A percentile compares a stretch with the other conserved stretches of the same genome.
These are phyloP conservation scores for Hylyphantes graminicola DNA, from an alignment of 1,140 invertebrate species.

Conservation along the genomic window DNA sequence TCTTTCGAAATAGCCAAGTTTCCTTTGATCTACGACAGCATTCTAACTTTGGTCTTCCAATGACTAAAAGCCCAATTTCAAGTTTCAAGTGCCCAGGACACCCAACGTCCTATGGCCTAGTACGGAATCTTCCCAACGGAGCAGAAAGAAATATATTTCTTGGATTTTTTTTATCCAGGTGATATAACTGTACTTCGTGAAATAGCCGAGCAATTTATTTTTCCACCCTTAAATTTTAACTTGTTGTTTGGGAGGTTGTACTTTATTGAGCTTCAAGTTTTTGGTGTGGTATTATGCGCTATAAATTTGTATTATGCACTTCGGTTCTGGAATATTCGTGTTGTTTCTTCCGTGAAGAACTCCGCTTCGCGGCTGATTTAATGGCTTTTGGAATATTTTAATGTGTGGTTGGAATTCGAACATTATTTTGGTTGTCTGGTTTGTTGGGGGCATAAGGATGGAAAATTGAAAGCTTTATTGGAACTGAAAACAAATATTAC, in stretches of 20 bases:
- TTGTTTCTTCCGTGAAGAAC: no score
- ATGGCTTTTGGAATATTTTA: no score
- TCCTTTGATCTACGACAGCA: constrained; percentile 37
- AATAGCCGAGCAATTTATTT: constrained; percentile 13
- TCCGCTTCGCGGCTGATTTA: no score
- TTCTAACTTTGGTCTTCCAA: constrained; percentile 1
- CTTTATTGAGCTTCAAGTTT: neutral
- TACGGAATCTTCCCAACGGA: constrained; percentile 26
- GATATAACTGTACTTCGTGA: constrained; percentile 37
- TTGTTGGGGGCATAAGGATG: no score
- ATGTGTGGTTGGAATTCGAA: no score
- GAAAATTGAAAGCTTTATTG: no score
- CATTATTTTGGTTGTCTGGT: no score
- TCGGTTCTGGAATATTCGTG: neutral
- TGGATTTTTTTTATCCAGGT: constrained; percentile 22
- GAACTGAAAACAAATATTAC: no score
- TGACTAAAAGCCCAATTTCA: constrained; percentile 36
- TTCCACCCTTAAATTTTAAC: constrained; percentile 21
- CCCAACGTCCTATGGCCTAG: constrained; percentile 7
- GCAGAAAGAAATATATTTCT: constrained; percentile 31
- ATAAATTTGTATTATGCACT: constrained; percentile 10
- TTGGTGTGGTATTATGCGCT: constrained; percentile 10
- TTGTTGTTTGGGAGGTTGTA: constrained; percentile 4
- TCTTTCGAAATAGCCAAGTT: neutral
- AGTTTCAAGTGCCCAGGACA: constrained; percentile 7